These are phyloP conservation scores for Lontra canadensis DNA, from an alignment of 2,113 vertebrate genomes.

Conservation along the genomic window DNA sequence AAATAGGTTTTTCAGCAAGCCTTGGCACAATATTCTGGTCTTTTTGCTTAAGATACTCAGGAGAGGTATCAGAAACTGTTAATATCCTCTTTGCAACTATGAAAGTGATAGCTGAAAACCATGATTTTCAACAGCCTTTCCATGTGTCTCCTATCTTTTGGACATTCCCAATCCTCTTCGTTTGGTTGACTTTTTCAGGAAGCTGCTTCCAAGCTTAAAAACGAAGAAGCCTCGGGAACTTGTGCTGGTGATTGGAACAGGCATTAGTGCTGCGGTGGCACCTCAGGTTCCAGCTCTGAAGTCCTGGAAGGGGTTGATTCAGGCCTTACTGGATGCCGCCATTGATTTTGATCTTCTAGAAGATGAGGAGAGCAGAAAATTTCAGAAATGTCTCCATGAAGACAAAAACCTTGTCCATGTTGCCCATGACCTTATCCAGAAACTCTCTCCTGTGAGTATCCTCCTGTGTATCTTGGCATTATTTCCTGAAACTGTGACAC, in stretches of 20 bases:
- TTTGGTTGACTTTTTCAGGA: constrained; percentile 84
- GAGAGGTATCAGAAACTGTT: neutral
- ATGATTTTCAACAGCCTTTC: rapidly evolving
- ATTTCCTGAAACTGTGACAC: neutral
- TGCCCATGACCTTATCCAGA: constrained; percentile 98
- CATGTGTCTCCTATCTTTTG: neutral
- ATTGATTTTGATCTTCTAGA: constrained; percentile 96
- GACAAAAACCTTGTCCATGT: constrained; percentile 97
- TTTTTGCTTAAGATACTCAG: neutral
- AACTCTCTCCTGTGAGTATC: constrained; percentile 94
- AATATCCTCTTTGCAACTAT: neutral
- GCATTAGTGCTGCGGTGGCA: constrained; percentile 95
- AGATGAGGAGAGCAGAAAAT: constrained; percentile 94
- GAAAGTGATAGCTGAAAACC: neutral
- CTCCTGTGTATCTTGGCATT: neutral
- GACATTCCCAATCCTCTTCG: neutral
- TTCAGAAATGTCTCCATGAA: constrained; percentile 94
- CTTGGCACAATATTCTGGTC: neutral
- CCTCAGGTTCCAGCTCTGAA: constrained; percentile 95
- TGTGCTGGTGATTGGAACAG: constrained; percentile 95
- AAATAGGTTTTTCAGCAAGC: neutral
- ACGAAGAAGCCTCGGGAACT: constrained; percentile 94
- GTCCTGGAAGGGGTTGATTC: constrained; percentile 97
- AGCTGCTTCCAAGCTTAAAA: constrained; percentile 96
- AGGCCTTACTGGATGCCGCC: constrained; percentile 95